These are phyloP conservation scores for Pseudois nayaur DNA, from an alignment of 2,113 vertebrate species.

Conservation along the genomic window DNA sequence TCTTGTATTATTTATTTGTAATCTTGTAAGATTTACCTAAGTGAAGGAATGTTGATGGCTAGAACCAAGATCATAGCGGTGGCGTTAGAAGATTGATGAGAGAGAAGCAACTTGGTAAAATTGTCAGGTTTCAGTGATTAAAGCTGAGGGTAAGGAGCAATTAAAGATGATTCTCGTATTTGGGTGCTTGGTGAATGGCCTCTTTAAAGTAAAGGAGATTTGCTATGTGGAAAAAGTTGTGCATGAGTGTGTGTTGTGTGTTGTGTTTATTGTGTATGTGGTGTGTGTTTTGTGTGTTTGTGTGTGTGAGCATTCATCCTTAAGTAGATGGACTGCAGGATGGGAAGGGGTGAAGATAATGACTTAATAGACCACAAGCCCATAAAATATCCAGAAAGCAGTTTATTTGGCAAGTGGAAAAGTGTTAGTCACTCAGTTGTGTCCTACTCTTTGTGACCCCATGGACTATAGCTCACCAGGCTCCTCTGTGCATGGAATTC, in stretches of 20 bases:
- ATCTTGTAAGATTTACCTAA: not conserved
- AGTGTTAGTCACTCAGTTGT: not conserved
- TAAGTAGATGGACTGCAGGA: not conserved
- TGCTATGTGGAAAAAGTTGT: not conserved
- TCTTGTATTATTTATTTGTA: not conserved
- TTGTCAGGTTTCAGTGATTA: not conserved
- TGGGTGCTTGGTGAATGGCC: not conserved
- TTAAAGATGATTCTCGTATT: not conserved
- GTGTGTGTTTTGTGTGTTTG: not conserved
- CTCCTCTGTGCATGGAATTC: not conserved
- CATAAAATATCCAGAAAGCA: conserved; percentile 2
- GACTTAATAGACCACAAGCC: not conserved
- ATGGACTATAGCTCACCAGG: not conserved
- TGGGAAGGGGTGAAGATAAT: not conserved
- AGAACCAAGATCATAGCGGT: not conserved
- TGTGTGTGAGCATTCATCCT: accelerated
- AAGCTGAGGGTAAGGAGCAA: not conserved
- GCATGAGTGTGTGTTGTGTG: not conserved
- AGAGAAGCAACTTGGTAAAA: not conserved
- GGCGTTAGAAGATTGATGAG: not conserved
- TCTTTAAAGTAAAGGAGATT: not conserved
- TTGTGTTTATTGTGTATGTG: not conserved
- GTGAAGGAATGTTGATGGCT: not conserved
- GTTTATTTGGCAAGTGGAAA: not conserved
- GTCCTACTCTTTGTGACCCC: not conserved